Conservation (phyloP, 2,113 vertebrate genomes). For the Emydura subglobosa region DNA sequence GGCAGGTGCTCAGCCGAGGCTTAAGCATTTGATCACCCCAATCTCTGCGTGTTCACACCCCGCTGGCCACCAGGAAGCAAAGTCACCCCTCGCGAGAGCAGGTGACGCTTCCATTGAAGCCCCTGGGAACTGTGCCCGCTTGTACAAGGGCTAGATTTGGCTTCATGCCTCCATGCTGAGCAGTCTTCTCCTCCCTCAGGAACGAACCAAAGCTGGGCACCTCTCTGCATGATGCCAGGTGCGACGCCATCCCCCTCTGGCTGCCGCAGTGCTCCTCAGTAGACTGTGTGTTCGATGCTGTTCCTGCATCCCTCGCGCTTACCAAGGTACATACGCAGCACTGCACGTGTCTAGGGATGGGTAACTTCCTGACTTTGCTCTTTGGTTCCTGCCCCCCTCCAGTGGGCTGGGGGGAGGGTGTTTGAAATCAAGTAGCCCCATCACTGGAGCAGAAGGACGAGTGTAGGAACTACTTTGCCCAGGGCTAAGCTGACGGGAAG, state of each 20-base stretch:
- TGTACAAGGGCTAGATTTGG: background rate
- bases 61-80: background rate
- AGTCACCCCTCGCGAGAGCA: background rate
- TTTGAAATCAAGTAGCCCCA: background rate
- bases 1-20: background rate
- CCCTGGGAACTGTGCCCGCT: background rate
- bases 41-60: background rate
- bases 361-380: background rate
- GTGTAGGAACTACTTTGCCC: conserved; percentile 37
- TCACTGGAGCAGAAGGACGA: background rate
- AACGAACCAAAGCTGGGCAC: background rate
- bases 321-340: rapidly evolving
- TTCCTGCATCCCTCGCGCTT: background rate
- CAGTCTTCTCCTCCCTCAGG: background rate
- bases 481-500: conserved; percentile 34
- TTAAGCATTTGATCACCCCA: background rate
- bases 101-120: background rate
- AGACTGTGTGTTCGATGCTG: rapidly evolving
- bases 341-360: background rate
- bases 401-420: rapidly evolving
- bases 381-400: background rate
- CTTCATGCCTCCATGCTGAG: background rate
- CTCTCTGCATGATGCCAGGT: background rate
- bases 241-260: background rate
- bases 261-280: background rate